Percentiles rank a stretch among this genome's conserved stretches.
phyloP scores from a whole-genome alignment of 2,797 vertebrate genomes.

The Champsocephalus esox region DNA sequence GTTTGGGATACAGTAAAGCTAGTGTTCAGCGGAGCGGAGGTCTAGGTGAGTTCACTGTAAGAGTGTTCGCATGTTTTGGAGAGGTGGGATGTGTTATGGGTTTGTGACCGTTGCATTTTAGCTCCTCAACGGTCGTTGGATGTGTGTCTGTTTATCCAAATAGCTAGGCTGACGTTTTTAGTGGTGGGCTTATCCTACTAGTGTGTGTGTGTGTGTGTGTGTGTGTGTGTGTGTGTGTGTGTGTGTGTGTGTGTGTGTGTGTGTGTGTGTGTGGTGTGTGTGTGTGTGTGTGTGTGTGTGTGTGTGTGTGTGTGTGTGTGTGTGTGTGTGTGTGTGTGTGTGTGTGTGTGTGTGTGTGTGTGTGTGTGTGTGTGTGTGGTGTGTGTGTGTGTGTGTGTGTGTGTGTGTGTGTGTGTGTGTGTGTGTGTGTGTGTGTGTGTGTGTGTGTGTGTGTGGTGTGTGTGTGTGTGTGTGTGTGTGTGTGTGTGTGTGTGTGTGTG shows the following conservation, averaged over 20 bases:
- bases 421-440: not conserved
- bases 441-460: no score
- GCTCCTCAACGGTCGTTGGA: conserved; percentile 40
- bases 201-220: conserved; percentile 9
- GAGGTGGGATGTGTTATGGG: conserved; percentile 28
- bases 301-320: conserved; percentile 11
- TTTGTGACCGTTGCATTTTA: conserved; percentile 23
- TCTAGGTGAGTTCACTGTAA: conserved; percentile 52
- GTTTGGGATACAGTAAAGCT: conserved; percentile 59
- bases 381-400: conserved; percentile 5
- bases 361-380: no score
- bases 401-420: not conserved
- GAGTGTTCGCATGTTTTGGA: conserved; percentile 28
- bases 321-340: not conserved
- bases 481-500: conserved; percentile 16
- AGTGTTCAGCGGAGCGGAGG: conserved; percentile 51
- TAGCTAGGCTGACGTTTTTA: conserved; percentile 39
- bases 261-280: conserved; percentile 9
- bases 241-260: conserved; percentile 19
- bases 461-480: no score
- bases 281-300: no score
- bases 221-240: no score
- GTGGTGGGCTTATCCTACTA: conserved; percentile 47
- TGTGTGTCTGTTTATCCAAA: conserved; percentile 56
- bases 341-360: not conserved